Evolutionary conservation across 2,797 vertebrate genomes (phyloP), one percentile per base, ranked within the genome.

Genomic region (Labroides dimidiatus): DNA sequence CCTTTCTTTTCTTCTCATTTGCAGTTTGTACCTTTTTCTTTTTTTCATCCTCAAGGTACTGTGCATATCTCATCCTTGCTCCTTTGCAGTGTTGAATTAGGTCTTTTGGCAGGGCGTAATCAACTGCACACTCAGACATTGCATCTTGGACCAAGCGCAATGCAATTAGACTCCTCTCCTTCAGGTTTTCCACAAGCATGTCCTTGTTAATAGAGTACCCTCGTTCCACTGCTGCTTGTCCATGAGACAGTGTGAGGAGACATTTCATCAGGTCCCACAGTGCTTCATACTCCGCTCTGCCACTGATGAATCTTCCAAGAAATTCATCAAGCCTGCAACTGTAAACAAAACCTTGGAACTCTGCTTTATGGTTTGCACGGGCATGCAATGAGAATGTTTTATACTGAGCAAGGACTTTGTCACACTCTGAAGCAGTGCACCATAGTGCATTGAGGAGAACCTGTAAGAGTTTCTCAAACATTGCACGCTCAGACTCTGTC

Each of bases 161-260:
- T 17, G 39, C 39, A 12, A 41, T 15, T 5, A 41, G 39, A 41
- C 12, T 41, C 39, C 14, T 41, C 39, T 41, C 39, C 39, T 50
- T 16, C 48, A 50, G 23, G 48, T 8, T 20, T 50, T 27, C 48
- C 12, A 50, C 19, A 14, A 24, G 24, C 24, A 43, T 43, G 16
- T 43, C 42, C 42, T 43, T 43, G 42, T 43, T 45, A 9, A 33
- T 17, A 4, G 56, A 58, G 42, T 33, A 45, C 7, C 42, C 24
- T 27, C 42, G 4, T n/a, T 59, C 42, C 8, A 45, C 24, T 59
- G 24, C 56, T 3, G 56, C 42, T 59, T 45, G 41, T 59, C 56
- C 56, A 45, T 45, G 42, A 59, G 56, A 58, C 21, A 44, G 41
- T 7, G 42, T n/a, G 13, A 45, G 56, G 41, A 45, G 16, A 59